Conservation (phyloP, 2,888 invertebrate species). For the Ichneumoninae sp. region DNA sequence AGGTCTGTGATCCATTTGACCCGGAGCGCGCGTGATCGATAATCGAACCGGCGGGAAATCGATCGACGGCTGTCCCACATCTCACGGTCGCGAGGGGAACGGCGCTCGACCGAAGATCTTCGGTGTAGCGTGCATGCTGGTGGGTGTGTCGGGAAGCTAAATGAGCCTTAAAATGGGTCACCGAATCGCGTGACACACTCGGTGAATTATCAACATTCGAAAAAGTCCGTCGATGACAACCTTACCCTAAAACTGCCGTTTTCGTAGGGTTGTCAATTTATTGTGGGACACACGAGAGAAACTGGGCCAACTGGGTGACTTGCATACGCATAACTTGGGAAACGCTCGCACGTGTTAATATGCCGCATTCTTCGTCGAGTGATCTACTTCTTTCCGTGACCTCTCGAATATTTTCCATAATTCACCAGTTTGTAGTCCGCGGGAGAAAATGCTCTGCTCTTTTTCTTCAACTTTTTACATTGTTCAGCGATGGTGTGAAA, state of each 20-base stretch:
- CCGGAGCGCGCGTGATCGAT: constrained; percentile 22
- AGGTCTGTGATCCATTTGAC: constrained; percentile 22
- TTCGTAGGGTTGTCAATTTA: neutral
- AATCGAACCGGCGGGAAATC: constrained; percentile 34
- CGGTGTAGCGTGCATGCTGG: neutral
- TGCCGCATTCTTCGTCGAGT: neutral
- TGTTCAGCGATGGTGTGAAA: neutral
- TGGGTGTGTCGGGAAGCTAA: constrained; percentile 9
- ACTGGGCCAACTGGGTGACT: neutral
- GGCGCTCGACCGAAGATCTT: constrained; percentile 11
- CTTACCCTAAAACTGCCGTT: neutral
- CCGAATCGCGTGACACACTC: neutral
- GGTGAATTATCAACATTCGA: neutral
- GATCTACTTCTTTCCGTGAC: neutral
- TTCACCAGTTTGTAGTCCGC: neutral
- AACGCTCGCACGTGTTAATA: neutral
- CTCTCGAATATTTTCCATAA: neutral
- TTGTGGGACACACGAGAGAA: neutral
- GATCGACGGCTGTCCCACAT: constrained; percentile 31
- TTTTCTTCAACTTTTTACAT: neutral
- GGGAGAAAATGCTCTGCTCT: neutral
- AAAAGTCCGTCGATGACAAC: neutral
- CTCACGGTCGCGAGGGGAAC: constrained; percentile 3
- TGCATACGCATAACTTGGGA: neutral
- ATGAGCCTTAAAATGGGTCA: neutral